Conservation (phyloP, 2,888 invertebrate genomes). For the Galeruca laticollis region DNA sequence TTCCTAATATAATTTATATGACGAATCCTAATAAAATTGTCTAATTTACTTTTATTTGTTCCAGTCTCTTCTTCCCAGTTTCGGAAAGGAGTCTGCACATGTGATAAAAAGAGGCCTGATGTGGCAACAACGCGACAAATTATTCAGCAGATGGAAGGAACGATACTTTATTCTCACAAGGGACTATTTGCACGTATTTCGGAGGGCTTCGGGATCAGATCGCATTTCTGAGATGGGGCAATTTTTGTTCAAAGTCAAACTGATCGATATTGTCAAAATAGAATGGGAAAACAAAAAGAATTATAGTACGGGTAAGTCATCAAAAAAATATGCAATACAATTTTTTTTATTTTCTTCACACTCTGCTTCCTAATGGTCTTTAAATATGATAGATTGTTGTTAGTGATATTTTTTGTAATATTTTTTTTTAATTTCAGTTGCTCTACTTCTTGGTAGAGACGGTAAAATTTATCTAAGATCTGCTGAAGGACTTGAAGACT, state of each 20-base stretch:
- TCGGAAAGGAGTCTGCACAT: conserved; percentile 67
- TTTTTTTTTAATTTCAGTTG: conserved; percentile 64
- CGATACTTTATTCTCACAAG: conserved; percentile 75
- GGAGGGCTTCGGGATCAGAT: conserved; percentile 71
- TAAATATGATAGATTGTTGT: too few species aligned
- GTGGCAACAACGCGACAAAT: conserved; percentile 75
- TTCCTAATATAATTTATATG: too few species aligned
- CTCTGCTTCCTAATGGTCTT: too few species aligned
- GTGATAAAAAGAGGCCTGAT: conserved; percentile 75
- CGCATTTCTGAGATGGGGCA: conserved; percentile 76
- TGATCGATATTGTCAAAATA: conserved; percentile 73
- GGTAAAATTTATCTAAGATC: conserved; percentile 68
- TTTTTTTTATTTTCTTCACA: not conserved
- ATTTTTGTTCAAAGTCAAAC: conserved; percentile 72
- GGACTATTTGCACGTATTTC: conserved; percentile 76
- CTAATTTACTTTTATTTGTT: conserved; percentile 46
- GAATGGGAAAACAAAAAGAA: conserved; percentile 77
- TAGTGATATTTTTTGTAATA: too few species aligned
- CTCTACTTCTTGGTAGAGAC: conserved; percentile 69
- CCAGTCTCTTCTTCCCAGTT: conserved; percentile 63
- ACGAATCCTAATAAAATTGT: too few species aligned
- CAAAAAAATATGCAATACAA: not conserved
- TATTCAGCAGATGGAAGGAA: conserved; percentile 77
- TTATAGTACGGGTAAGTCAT: conserved; percentile 65
- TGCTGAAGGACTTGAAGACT: conserved; percentile 73